These are phyloP conservation scores for Sturnus vulgaris DNA, from an alignment of 2,113 vertebrate species.

Conservation along the genomic window DNA sequence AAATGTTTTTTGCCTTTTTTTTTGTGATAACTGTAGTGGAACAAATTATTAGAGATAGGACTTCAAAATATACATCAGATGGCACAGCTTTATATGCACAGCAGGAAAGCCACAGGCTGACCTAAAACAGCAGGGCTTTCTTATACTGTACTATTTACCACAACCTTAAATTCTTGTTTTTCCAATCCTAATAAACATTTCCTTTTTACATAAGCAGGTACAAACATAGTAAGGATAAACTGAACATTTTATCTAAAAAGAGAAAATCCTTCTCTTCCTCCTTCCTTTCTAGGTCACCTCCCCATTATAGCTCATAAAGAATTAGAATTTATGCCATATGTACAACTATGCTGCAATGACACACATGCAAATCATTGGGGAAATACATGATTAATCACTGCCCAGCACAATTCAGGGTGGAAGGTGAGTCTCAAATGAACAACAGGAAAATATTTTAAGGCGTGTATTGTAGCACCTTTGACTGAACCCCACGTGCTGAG, in stretches of 20 bases:
- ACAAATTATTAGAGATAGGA: not conserved
- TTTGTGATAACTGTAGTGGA: not conserved
- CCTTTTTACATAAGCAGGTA: not conserved
- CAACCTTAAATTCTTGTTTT: not conserved
- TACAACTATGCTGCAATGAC: not conserved
- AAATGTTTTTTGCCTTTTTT: accelerated
- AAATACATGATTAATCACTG: not conserved
- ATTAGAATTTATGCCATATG: not conserved
- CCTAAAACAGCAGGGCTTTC: not conserved
- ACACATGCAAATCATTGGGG: not conserved
- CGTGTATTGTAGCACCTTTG: not conserved
- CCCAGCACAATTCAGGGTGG: not conserved
- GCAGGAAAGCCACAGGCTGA: not conserved
- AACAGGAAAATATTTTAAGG: not conserved
- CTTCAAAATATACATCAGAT: not conserved
- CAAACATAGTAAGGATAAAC: not conserved
- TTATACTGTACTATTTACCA: not conserved
- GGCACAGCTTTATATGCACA: not conserved
- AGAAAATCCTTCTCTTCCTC: not conserved
- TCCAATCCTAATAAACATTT: not conserved
- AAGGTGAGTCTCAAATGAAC: not conserved
- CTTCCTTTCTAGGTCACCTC: not conserved
- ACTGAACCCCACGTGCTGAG: not conserved
- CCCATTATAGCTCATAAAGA: not conserved
- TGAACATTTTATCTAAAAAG: not conserved